Conservation (phyloP, 2,888 invertebrate genomes). For the Aporophyla lueneburgensis region DNA sequence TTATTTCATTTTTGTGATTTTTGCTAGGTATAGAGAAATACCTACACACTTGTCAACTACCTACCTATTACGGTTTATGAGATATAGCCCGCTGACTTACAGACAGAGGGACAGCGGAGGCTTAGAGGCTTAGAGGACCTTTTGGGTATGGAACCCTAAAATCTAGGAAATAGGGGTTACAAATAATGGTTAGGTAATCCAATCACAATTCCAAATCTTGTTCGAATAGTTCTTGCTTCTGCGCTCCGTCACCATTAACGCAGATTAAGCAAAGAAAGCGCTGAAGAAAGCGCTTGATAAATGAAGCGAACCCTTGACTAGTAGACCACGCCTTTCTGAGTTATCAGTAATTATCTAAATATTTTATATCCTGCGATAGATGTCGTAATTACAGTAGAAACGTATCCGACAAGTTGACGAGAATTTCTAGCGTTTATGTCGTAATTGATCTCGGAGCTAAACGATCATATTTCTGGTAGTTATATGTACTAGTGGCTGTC, state of each 20-base stretch:
- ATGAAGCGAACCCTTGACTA: conserved; percentile 27
- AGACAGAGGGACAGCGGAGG: no score
- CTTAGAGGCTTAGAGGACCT: no score
- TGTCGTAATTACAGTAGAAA: conserved; percentile 48
- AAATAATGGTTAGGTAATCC: conserved; percentile 5
- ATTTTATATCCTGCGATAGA: conserved; percentile 51
- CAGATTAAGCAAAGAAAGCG: conserved; percentile 13
- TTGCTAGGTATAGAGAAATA: no score
- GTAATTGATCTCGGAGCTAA: conserved; percentile 41
- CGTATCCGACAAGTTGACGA: conserved; percentile 47
- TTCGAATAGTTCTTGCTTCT: neutral
- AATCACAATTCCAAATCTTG: conserved; percentile 21
- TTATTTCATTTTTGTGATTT: no score
- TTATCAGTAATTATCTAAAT: conserved; percentile 48
- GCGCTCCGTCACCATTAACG: neutral
- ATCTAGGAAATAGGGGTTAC: neutral
- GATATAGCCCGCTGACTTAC: no score
- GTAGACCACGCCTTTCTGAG: conserved; percentile 12
- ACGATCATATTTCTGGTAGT: conserved; percentile 31
- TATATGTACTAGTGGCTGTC: conserved; percentile 4
- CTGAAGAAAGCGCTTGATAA: conserved; percentile 21
- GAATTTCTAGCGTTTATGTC: conserved; percentile 55
- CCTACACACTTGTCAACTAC: no score
- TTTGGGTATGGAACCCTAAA: neutral
- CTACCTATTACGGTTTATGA: no score